Evolutionary conservation across 2,113 vertebrate genomes (phyloP).

Genomic region (Siphamia tubifer): DNA sequence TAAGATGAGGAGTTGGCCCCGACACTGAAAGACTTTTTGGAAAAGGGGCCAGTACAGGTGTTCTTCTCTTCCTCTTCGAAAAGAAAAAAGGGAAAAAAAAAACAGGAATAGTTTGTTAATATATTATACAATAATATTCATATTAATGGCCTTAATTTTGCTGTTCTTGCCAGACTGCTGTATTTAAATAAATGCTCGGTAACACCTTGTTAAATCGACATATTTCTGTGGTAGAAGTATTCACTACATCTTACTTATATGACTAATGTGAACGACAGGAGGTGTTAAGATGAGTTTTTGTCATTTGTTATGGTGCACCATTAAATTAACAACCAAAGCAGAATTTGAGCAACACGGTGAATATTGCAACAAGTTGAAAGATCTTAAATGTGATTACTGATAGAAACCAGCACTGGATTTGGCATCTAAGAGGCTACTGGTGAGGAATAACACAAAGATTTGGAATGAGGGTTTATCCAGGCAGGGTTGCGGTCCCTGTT

Average conservation of each 20-base stretch:
- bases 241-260: not conserved
- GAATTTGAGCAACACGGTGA: not conserved
- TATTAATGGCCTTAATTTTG: not conserved
- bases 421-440: not conserved
- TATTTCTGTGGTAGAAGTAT: not conserved
- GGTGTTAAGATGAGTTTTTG: not conserved
- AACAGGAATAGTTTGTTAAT: not conserved
- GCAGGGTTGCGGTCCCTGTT: slow-evolving; percentile 28
- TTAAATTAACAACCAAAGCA: not conserved
- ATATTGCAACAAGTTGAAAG: slow-evolving; percentile 39
- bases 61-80: not conserved
- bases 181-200: not conserved
- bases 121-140: not conserved
- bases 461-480: slow-evolving; percentile 38
- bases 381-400: slow-evolving; percentile 7
- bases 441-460: slow-evolving; percentile 21
- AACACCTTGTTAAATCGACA: not conserved
- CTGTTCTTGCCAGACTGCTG: not conserved
- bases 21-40: not conserved
- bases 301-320: not conserved
- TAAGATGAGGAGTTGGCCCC: not conserved
- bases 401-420: slow-evolving; percentile 6
- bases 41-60: not conserved
- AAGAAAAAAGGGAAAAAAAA: not conserved
- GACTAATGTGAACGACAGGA: not conserved